Percentiles rank a stretch among this genome's conserved stretches.
Evolutionary conservation across 1,140 invertebrate genomes (phyloP).

Genomic region (Magallana ariakensis): DNA sequence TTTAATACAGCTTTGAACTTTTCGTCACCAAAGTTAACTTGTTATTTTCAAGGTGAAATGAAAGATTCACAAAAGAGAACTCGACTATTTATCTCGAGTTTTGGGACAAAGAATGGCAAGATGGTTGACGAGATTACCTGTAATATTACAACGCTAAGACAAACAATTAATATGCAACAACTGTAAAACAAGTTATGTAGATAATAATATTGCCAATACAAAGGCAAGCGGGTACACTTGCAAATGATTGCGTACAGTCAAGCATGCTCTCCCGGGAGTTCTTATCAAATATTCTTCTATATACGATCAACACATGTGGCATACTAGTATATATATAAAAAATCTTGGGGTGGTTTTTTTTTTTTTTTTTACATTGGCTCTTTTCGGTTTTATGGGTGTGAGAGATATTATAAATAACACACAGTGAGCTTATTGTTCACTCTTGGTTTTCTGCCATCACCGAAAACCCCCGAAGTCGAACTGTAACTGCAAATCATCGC

Average conservation of each 20-base stretch:
- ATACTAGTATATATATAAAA: not conserved
- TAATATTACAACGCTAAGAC: not conserved
- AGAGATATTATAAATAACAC: too few species aligned
- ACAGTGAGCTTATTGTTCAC: not conserved
- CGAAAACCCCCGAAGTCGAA: not conserved
- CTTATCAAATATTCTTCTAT: not conserved
- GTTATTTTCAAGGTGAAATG: slow-evolving; percentile 9
- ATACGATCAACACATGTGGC: not conserved
- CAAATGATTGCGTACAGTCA: not conserved
- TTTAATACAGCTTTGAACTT: too few species aligned
- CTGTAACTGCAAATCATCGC: slow-evolving; percentile 11
- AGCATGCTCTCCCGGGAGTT: not conserved
- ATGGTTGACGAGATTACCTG: not conserved
- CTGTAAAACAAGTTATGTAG: not conserved
- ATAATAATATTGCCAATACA: not conserved
- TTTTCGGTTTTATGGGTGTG: too few species aligned
- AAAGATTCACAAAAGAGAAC: not conserved
- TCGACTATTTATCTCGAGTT: not conserved
- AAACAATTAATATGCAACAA: slow-evolving; percentile 8
- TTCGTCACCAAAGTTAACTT: not conserved
- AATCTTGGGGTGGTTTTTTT: slow-evolving; percentile 14
- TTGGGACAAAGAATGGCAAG: not conserved
- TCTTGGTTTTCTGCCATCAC: not conserved
- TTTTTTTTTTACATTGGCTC: not conserved
- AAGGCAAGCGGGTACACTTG: not conserved